Conservation (phyloP, 2,888 invertebrate species). For the Yponomeuta malinellus region DNA sequence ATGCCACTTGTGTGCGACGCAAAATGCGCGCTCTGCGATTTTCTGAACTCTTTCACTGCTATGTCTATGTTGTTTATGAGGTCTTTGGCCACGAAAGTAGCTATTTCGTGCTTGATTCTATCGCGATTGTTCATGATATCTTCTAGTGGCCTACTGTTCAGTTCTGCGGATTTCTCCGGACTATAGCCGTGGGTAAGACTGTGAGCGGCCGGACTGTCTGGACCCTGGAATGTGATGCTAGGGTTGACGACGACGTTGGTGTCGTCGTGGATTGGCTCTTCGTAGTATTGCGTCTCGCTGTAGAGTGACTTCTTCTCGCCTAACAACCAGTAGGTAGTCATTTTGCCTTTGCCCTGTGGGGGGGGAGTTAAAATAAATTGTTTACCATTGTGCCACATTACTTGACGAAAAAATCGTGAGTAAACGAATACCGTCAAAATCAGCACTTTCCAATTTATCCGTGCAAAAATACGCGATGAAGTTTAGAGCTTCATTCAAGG, state of each 20-base stretch:
- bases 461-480: too few species aligned
- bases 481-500: too few species aligned
- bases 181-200: constrained; percentile 58
- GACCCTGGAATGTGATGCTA: constrained; percentile 68
- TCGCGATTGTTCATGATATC: constrained; percentile 51
- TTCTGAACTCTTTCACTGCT: constrained; percentile 58
- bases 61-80: constrained; percentile 64
- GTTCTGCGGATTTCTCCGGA: constrained; percentile 48
- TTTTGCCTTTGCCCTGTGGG: constrained; percentile 88
- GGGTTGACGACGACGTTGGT: constrained; percentile 41
- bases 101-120: constrained; percentile 66
- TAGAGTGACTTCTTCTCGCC: constrained; percentile 76
- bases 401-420: too few species aligned
- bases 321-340: constrained; percentile 91
- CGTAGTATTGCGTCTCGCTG: constrained; percentile 29
- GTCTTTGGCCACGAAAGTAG: constrained; percentile 65
- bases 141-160: constrained; percentile 40
- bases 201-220: constrained; percentile 65
- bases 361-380: neutral
- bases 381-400: neutral
- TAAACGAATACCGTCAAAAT: too few species aligned
- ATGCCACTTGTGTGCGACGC: constrained; percentile 23
- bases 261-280: constrained; percentile 29
- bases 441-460: too few species aligned
- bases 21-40: constrained; percentile 59